Evolutionary conservation across 2,888 invertebrate species (phyloP).

Genomic region (Proisotoma minuta): DNA sequence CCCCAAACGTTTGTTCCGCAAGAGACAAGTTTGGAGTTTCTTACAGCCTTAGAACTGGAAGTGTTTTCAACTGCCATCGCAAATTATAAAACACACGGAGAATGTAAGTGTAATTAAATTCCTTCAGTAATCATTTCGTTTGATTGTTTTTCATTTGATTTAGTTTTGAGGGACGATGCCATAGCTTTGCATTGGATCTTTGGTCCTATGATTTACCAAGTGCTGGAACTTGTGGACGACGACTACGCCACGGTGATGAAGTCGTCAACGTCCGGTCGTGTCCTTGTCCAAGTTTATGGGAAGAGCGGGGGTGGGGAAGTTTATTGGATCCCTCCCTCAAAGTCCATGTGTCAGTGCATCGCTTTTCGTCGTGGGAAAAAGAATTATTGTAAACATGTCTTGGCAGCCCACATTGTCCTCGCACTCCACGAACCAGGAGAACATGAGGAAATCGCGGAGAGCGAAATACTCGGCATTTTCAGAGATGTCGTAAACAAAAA

Average conservation of each 20-base stretch:
- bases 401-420: conserved; percentile 23
- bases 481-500: not conserved
- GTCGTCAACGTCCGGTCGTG: not conserved
- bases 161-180: conserved; percentile 23
- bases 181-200: conserved; percentile 22
- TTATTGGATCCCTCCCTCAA: conserved; percentile 24
- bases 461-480: conserved; percentile 6
- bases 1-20: too few species aligned
- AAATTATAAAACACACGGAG: too few species aligned
- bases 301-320: not conserved
- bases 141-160: too few species aligned
- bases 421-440: conserved; percentile 15
- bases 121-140: too few species aligned
- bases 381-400: conserved; percentile 28
- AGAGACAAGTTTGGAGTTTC: too few species aligned
- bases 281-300: conserved; percentile 17
- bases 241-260: conserved; percentile 12
- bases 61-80: too few species aligned
- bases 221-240: conserved; percentile 26
- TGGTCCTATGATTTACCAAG: conserved; percentile 17
- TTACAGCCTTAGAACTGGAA: too few species aligned
- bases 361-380: conserved; percentile 14
- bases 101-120: too few species aligned
- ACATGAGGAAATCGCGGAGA: conserved; percentile 21
- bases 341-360: conserved; percentile 26